Evolutionary conservation across 2,888 invertebrate genomes (phyloP).

Genomic region (Patella ulyssiponensis): DNA sequence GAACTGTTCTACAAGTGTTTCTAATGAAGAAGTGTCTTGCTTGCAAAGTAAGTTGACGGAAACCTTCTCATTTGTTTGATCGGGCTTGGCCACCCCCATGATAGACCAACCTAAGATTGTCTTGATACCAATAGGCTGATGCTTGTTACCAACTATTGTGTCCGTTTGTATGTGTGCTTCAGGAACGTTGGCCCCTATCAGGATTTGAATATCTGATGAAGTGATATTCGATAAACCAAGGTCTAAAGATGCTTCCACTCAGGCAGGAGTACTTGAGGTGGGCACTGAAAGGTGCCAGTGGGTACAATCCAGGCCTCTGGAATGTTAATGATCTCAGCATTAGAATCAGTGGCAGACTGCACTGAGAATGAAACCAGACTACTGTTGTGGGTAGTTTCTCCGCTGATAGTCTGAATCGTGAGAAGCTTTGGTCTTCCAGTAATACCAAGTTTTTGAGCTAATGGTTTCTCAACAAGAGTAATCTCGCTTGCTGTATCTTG

Average conservation of each 20-base stretch:
- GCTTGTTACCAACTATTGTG: neutral
- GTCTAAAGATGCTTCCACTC: neutral
- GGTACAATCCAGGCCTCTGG: neutral
- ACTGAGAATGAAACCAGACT: neutral
- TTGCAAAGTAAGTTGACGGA: neutral
- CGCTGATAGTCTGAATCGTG: neutral
- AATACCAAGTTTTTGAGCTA: neutral
- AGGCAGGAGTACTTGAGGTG: neutral
- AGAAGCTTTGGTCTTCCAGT: neutral
- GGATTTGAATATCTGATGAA: neutral
- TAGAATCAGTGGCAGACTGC: neutral
- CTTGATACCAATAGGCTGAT: neutral
- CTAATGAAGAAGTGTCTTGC: neutral
- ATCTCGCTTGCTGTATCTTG: slow-evolving; percentile 3
- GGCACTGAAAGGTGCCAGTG: too few species aligned
- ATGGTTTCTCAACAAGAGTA: neutral
- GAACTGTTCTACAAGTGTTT: too few species aligned
- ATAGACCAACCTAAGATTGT: neutral
- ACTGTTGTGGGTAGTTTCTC: too few species aligned
- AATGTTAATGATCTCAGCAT: neutral
- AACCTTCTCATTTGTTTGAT: neutral
- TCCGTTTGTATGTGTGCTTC: neutral
- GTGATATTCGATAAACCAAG: neutral
- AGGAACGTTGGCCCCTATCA: neutral
- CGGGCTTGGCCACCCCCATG: neutral